phyloP scores from a whole-genome alignment of 2,888 invertebrate genomes.

The Fragum sueziense region DNA sequence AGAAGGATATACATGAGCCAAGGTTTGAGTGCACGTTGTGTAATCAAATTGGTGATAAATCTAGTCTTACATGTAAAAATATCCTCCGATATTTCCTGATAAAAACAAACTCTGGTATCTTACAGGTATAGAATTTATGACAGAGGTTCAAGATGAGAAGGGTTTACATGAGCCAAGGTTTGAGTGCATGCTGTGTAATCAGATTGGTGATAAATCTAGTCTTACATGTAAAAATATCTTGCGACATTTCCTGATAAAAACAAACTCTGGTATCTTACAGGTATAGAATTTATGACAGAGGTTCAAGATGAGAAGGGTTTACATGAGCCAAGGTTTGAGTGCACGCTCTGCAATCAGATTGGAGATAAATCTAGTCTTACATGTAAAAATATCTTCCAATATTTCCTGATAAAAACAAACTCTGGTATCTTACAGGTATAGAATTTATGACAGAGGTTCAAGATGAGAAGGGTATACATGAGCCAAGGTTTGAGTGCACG shows the following conservation, averaged over 20 bases:
- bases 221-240: neutral
- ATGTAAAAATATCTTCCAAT: neutral
- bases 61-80: neutral
- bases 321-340: neutral
- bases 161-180: neutral
- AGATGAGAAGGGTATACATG: neutral
- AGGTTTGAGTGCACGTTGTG: neutral
- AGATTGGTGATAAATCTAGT: neutral
- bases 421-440: too few relatives aligned
- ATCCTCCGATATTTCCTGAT: slow-evolving; percentile 3
- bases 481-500: neutral
- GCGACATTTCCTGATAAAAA: slow-evolving; percentile 6
- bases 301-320: neutral
- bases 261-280: too few relatives aligned
- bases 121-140: neutral
- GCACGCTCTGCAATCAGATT: neutral
- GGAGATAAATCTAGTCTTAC: neutral
- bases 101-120: too few relatives aligned
- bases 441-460: neutral
- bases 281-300: slow-evolving; percentile 1
- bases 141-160: neutral
- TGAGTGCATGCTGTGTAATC: neutral
- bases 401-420: slow-evolving; percentile 6
- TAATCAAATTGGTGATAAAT: neutral
- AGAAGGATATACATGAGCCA: neutral